A percentile compares a stretch with the other conserved stretches of the same genome.
phyloP scores from a whole-genome alignment of 2,113 vertebrate genomes.

The Prunella himalayana region DNA sequence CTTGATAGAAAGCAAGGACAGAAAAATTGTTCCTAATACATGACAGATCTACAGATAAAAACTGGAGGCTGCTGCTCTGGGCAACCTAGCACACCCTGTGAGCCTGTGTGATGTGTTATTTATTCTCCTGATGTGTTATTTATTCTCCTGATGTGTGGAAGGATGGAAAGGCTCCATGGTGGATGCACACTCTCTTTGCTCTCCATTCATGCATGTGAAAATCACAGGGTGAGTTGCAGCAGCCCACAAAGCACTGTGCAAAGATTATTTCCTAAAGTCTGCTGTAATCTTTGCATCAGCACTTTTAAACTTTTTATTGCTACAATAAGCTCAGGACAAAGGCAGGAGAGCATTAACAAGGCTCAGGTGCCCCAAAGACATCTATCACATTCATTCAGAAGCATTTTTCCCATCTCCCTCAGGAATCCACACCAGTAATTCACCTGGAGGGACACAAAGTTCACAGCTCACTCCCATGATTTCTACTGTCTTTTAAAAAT shows the following conservation, averaged over 20 bases:
- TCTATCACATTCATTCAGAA: constrained; percentile 16
- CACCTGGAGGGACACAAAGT: constrained; percentile 15
- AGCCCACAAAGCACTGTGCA: neutral
- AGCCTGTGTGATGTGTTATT: neutral
- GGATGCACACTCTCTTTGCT: neutral
- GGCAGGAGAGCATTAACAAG: constrained; percentile 49
- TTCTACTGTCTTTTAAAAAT: constrained; percentile 15
- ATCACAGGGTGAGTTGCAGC: neutral
- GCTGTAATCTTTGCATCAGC: neutral
- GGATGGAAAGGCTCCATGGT: neutral
- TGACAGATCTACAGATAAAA: neutral
- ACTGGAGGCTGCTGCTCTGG: neutral
- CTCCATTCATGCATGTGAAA: accelerated
- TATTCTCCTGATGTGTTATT: neutral
- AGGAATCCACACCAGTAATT: constrained; percentile 29
- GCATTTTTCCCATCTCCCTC: neutral
- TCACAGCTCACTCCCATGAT: neutral
- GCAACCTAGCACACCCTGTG: neutral
- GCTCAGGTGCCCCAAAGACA: constrained; percentile 26
- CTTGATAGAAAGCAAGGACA: neutral
- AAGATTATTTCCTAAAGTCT: neutral
- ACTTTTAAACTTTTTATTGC: constrained; percentile 20
- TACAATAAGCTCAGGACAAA: constrained; percentile 28
- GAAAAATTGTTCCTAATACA: neutral
- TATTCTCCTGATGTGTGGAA: neutral